Percentiles rank a stretch among this genome's conserved stretches.
Evolutionary conservation across 2,888 invertebrate species (phyloP).

Genomic region (Mimachlamys varia): DNA sequence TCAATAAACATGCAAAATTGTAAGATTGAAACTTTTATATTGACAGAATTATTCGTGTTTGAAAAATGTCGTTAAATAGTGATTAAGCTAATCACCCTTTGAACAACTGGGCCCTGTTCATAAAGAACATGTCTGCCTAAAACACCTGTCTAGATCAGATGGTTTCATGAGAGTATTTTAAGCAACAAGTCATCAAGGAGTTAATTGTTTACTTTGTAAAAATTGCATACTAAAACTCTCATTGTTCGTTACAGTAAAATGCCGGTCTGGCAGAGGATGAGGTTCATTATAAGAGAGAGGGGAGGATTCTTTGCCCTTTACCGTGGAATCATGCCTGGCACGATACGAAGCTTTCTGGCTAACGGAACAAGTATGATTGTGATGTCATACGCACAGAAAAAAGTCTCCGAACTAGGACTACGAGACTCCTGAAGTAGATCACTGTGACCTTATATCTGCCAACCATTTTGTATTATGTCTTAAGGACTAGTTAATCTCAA

Average conservation of each 20-base stretch:
- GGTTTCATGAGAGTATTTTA: too few relatives aligned
- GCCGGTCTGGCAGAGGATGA: constrained; percentile 72
- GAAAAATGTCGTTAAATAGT: too few relatives aligned
- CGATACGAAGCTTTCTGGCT: constrained; percentile 78
- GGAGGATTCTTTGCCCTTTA: constrained; percentile 78
- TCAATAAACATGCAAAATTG: too few relatives aligned
- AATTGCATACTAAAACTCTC: background rate
- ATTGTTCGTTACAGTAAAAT: constrained; percentile 61
- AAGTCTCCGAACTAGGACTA: constrained; percentile 77
- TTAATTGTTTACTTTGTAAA: background rate
- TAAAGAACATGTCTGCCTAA: background rate
- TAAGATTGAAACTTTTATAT: too few relatives aligned
- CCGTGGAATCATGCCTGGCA: constrained; percentile 77
- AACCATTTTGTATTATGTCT: too few relatives aligned
- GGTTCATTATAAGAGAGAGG: constrained; percentile 67
- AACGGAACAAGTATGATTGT: constrained; percentile 80
- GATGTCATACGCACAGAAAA: constrained; percentile 77
- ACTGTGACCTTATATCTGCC: background rate
- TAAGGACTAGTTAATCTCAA: too few relatives aligned
- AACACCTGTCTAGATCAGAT: background rate
- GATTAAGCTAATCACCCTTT: too few relatives aligned
- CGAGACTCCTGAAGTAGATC: constrained; percentile 49
- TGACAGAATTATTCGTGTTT: too few relatives aligned
- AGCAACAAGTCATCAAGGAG: too few relatives aligned
- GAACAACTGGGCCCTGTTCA: too few relatives aligned